Base-by-base conservation (phyloP, 1,140 invertebrate genomes). In the Zaprionus inermis region DNA sequence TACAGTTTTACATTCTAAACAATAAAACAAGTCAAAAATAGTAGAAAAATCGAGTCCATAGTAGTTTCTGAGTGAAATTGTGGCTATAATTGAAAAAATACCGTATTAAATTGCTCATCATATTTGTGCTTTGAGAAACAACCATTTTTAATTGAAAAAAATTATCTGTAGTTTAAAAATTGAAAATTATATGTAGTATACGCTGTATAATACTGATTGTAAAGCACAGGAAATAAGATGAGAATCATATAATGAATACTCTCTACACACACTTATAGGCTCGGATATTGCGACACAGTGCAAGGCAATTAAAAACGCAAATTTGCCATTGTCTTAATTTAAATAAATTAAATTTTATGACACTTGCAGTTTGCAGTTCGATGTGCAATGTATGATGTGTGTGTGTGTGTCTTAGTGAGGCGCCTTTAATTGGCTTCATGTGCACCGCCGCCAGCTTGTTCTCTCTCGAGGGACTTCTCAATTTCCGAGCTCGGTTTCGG, bases 301-400 rank as follows among this genome's bases (percentile, higher is more conserved):
- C 55, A 52, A 73, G 72, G 69, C 85, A 89, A 89, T 89, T 89
- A 90, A 89, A 89, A 90, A 90, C 74, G 85, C 85, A 89, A 89
- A 89, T 88, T 88, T 81, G 81, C 71, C 84, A 78, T 89, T 84
- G 80, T 67, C 85, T 90, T 90, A 89, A 89, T 89, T 89, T 89
- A 89, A 89, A 89, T 89, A 84, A 89, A 89, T 89, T 90, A 89
- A 78, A 81, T 89, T 88, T 89, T 90, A 89, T 78, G 84, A 79
- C 84, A 89, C 84, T 81, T 76, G 78, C 80, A 89, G 65, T 75
- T 75, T 79, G 74, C 72, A 68, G 38, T 67, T 55, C 64, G 65
- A 72, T 67, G 70, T 68, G 69, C 20, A 30, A 12, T 44, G 34
- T 58, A n/a, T n/a, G n/a, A 16, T 41, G 38, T 41, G 30, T 6